Base-by-base conservation (phyloP, 2,797 vertebrate species). In the Hoplostethus mediterraneus region DNA sequence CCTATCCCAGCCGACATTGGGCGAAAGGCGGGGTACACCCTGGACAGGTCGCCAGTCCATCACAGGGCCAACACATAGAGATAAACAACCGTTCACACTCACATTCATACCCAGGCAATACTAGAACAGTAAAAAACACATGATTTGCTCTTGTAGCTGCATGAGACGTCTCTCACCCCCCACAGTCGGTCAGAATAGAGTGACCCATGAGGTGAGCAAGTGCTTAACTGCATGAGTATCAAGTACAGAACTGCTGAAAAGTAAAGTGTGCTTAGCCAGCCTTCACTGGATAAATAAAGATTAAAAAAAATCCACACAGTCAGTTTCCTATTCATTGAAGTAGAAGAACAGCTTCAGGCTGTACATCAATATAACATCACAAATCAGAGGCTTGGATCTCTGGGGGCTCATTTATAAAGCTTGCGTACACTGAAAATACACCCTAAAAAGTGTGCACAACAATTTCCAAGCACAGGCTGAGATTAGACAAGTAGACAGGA, bases 281-380 rank as follows among this genome's bases (percentile, higher is more conserved):
- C 82, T 84, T 71, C 48, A 57, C 71, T 77, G 59, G 83, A 80
- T 87, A 90, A 88, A 89, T 87, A 86, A 88, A 70, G 73, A 80
- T 90, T 40, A 16, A 85, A 87, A 86, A 85, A 89, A 81, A 83
- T 82, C 78, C 80, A 85, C 83, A 64, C 66, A 87, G 80, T 66
- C 75, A 67, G 79, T 82, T 91, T 85, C 71, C 80, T 66, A 73
- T 77, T 79, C 85, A 90, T 81, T 91, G 90, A 88, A 89, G 85
- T 86, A 88, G 85, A 83, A 87, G 91, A 92, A 90, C 64, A 82
- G 90, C 90, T 90, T 36, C 71, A 14, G 90, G 92, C 90, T 90
- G 81, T 89, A 92, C 90, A 93, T 91, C 90, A 91, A 79, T 86
- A 85, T 92, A 86, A 90, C 90, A 91, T 90, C 85, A 81, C 77